Percentiles rank a stretch among this genome's conserved stretches.
Conservation (phyloP, 1,140 invertebrate species). For the Drosophila pectinifera region DNA sequence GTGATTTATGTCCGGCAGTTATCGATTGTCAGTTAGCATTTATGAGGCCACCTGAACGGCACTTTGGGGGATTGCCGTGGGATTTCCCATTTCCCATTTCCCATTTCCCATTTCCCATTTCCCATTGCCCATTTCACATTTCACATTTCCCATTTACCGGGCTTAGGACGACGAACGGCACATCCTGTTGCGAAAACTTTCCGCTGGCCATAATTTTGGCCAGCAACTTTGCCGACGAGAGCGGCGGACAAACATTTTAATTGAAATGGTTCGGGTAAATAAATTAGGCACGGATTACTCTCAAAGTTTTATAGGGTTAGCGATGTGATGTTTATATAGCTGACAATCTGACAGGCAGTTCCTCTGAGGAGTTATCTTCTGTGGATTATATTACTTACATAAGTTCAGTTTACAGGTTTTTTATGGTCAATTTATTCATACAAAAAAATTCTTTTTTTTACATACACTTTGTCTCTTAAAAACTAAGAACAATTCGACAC, state of each 20-base stretch:
- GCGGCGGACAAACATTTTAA: slow-evolving; percentile 35
- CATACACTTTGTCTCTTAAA: slow-evolving; percentile 50
- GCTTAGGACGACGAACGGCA: slow-evolving; percentile 13
- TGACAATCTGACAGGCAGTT: not conserved
- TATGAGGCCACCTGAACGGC: slow-evolving; percentile 45
- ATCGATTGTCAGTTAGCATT: slow-evolving; percentile 51
- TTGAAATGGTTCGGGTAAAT: slow-evolving; percentile 24
- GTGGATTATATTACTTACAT: too few species aligned
- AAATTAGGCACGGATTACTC: slow-evolving; percentile 12
- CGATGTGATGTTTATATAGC: not conserved
- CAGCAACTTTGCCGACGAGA: slow-evolving; percentile 21
- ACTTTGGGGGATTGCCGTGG: slow-evolving; percentile 37
- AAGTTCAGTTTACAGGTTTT: too few species aligned
- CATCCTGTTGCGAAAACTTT: slow-evolving; percentile 28
- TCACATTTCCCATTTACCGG: slow-evolving; percentile 17
- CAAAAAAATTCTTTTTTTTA: slow-evolving; percentile 46
- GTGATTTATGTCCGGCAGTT: slow-evolving; percentile 33
- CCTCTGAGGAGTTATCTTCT: too few species aligned
- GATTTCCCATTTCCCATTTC: slow-evolving; percentile 13
- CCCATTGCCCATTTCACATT: slow-evolving; percentile 13
- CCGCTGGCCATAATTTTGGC: slow-evolving; percentile 19
- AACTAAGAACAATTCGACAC: slow-evolving; percentile 71
- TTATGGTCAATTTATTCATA: slow-evolving; percentile 60
- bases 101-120: slow-evolving; percentile 13
- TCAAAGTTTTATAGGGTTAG: not conserved